phyloP scores from a whole-genome alignment of 2,888 invertebrate species.

The Micoletzkya japonica region DNA sequence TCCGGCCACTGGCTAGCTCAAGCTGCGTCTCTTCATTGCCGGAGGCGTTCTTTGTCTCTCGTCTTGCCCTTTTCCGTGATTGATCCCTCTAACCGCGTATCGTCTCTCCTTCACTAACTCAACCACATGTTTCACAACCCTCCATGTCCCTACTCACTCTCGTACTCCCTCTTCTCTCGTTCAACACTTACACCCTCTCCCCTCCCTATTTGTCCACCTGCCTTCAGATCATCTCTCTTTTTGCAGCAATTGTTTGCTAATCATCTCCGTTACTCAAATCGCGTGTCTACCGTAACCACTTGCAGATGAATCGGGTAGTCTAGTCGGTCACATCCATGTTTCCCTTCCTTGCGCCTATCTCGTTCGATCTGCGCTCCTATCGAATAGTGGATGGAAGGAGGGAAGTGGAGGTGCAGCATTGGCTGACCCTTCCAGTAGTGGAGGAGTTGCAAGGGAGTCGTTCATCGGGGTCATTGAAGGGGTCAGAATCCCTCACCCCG shows the following conservation, averaged over 20 bases:
- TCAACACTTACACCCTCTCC: no score
- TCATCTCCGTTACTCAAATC: constrained; percentile 14
- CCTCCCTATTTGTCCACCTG: constrained; percentile 19
- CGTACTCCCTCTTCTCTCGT: no score
- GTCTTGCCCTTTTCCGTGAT: no score
- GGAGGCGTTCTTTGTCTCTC: no score
- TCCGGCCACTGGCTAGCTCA: no score
- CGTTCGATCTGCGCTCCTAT: constrained; percentile 18
- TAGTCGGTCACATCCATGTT: constrained; percentile 17
- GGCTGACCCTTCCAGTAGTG: constrained; percentile 16
- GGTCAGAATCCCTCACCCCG: constrained; percentile 7
- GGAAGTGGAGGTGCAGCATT: constrained; percentile 18
- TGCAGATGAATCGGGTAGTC: constrained; percentile 18
- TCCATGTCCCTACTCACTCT: no score
- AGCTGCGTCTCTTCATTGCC: no score
- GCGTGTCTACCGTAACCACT: constrained; percentile 7
- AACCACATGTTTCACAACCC: no score
- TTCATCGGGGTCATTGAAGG: constrained; percentile 16
- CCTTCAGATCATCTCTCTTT: constrained; percentile 8
- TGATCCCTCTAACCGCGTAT: no score
- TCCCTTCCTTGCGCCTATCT: constrained; percentile 28
- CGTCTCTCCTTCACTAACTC: no score
- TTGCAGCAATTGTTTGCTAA: constrained; percentile 24
- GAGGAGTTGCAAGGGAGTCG: constrained; percentile 5
- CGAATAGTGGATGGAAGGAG: background rate